phyloP scores from a whole-genome alignment of 1,140 invertebrate genomes.

The Heliconius eleuchia region DNA sequence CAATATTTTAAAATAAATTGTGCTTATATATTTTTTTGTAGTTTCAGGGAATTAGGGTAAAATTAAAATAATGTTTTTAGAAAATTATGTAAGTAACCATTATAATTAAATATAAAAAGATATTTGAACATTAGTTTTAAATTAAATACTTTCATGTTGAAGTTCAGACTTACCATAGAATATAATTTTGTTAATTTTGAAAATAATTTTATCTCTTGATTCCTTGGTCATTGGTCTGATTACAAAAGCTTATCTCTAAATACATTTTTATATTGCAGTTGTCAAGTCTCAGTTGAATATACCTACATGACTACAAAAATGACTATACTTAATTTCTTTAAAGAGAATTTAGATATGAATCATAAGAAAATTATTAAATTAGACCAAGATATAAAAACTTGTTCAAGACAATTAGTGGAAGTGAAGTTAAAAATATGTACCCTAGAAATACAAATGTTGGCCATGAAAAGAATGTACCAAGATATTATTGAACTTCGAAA shows the following conservation, averaged over 20 bases:
- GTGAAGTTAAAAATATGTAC: conserved; percentile 52
- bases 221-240: conserved; percentile 1
- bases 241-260: not conserved
- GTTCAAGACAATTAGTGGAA: conserved; percentile 43
- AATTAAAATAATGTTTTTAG: too few relatives aligned
- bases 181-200: not conserved
- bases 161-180: not conserved
- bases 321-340: conserved; percentile 38
- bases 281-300: too few relatives aligned
- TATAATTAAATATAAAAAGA: too few relatives aligned
- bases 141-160: not conserved
- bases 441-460: conserved; percentile 51
- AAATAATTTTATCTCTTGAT: not conserved
- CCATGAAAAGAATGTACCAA: conserved; percentile 52
- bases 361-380: conserved; percentile 50
- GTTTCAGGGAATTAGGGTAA: not conserved
- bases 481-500: conserved; percentile 61
- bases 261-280: not conserved
- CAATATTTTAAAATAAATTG: too few relatives aligned
- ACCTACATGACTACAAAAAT: conserved; percentile 2
- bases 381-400: conserved; percentile 46
- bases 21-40: not conserved
- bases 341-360: conserved; percentile 46
- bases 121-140: too few relatives aligned
- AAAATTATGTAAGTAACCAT: too few relatives aligned